Base-by-base conservation (phyloP, 2,113 vertebrate species). In the Ardeotis arabs region DNA sequence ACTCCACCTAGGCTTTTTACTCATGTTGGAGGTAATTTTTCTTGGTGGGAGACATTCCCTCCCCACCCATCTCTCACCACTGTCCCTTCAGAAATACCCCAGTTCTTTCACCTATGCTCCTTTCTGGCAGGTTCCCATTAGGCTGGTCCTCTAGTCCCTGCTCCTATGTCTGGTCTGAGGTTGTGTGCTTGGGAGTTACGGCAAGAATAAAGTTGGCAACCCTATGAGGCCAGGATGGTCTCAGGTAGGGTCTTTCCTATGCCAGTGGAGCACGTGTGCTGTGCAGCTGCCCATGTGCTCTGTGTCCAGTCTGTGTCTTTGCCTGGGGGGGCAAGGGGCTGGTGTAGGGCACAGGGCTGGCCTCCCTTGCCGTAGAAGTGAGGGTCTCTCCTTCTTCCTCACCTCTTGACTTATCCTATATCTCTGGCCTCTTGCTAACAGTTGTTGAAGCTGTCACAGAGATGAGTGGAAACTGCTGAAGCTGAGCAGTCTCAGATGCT, bases 231-330 rank as follows among this genome's bases (percentile, higher is more conserved):
- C 53, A 39, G 11, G 22, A 19, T 44, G 37, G 15, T 77, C 33
- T 33, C 33, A 64, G 8, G 27, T 8, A 45, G n/a, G 22, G 41
- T 56, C 29, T 53, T 35, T 59, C 21, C 18, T 8, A 2, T 60
- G n/a, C 22, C 52, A 39, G 9, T 37, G 18, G 50, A 11, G 9
- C 24, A 20, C 59, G 14, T 68, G 41, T 62, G 75, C 27, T 22
- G 19, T 2, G 2, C 0, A 0, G 22, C 44, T 86, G 59, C 27
- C 15, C 24, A 27, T 23, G 33, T 92, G 81, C 69, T 90, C 52
- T 95, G 68, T 66, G 14, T 64, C 27, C 20, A 87, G 60, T 59
- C 93, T 96, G 90, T 3, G 4, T 49, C 81, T 58, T 79, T 94
- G 60, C 22, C 25, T 81, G 14, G 5, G 4, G 4, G 9, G 17